A percentile compares a stretch with the other conserved stretches of the same genome.
Conservation (phyloP, 2,888 invertebrate species). For the Trisateles emortualis region DNA sequence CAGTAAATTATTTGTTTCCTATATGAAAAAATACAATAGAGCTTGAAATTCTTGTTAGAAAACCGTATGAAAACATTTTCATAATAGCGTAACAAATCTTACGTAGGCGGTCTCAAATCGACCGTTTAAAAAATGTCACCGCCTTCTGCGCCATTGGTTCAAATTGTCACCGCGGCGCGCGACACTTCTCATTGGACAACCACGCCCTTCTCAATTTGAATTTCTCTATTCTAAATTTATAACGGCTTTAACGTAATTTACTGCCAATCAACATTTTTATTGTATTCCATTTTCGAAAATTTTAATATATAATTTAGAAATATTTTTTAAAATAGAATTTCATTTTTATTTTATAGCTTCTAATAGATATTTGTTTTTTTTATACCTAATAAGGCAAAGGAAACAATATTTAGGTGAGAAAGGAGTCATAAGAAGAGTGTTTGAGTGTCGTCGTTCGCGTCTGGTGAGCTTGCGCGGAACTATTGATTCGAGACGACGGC, state of each 20-base stretch:
- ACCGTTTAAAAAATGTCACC: conserved; percentile 80
- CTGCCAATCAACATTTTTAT: background rate
- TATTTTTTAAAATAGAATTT: background rate
- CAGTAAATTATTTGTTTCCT: too few species aligned
- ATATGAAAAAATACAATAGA: background rate
- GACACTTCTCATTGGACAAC: conserved; percentile 76
- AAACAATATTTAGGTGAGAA: conserved; percentile 14
- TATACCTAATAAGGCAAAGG: background rate
- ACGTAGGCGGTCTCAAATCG: conserved; percentile 65
- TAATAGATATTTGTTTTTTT: background rate
- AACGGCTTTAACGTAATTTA: conserved; percentile 17
- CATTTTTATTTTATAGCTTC: background rate
- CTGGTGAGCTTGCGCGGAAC: conserved; percentile 70
- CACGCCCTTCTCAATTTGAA: conserved; percentile 67
- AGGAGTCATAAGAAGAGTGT: conserved; percentile 40
- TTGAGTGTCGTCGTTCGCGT: conserved; percentile 52
- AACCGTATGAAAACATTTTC: conserved; percentile 7
- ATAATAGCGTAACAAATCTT: conserved; percentile 8
- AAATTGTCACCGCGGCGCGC: conserved; percentile 83
- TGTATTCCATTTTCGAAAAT: background rate
- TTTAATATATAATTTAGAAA: background rate
- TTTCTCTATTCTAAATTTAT: conserved; percentile 34
- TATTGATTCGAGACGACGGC: conserved; percentile 70
- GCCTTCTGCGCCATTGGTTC: conserved; percentile 71
- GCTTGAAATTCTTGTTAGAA: conserved; percentile 7